Evolutionary conservation across 2,888 invertebrate species (phyloP).

Genomic region (Stenchaetothrips biformis): DNA sequence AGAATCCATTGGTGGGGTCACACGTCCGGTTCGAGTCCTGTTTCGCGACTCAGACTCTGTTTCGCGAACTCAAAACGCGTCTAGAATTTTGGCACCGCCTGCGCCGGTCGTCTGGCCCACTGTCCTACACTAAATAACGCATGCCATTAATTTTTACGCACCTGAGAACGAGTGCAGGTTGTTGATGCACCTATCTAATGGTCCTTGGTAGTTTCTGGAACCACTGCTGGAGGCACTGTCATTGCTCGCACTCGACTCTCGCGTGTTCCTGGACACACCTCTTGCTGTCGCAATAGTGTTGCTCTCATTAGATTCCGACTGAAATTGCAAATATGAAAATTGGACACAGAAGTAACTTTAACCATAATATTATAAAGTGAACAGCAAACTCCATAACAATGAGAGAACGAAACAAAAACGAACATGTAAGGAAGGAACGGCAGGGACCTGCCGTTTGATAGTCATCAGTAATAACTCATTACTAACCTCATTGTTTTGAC

Average conservation of each 20-base stretch:
- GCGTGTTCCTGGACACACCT: background rate
- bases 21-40: too few species aligned
- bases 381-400: background rate
- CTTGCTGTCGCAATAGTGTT: slow-evolving; percentile 6
- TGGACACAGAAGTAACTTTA: background rate
- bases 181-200: background rate
- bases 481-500: slow-evolving; percentile 17
- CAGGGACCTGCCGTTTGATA: too few species aligned
- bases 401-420: too few species aligned
- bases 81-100: too few species aligned
- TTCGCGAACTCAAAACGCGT: too few species aligned
- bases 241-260: slow-evolving; percentile 1
- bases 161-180: background rate
- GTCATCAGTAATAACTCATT: background rate
- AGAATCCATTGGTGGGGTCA: too few species aligned
- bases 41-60: too few species aligned
- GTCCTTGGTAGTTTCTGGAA: background rate
- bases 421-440: background rate
- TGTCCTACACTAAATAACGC: too few species aligned
- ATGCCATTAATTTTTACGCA: background rate
- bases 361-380: background rate
- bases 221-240: background rate
- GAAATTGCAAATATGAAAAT: background rate
- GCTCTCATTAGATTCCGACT: background rate
- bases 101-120: too few species aligned